These are phyloP conservation scores for Odontesthes bonariensis DNA, from an alignment of 2,113 vertebrate genomes.

Conservation along the genomic window DNA sequence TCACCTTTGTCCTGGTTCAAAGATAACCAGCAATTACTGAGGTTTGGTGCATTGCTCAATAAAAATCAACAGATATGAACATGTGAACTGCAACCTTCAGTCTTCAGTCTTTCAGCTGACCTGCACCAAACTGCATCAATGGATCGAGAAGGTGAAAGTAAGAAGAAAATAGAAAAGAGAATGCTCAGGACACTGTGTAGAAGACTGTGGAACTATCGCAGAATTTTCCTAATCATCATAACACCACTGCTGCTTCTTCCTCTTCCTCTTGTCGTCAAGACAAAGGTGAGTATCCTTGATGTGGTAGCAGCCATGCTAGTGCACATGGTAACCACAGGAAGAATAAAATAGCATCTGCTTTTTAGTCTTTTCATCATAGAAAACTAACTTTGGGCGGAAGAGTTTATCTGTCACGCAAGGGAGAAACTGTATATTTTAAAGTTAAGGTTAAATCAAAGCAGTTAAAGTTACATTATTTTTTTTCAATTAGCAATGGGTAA, in stretches of 20 bases:
- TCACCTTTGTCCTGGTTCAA: constrained; percentile 10
- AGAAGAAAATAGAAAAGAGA: not conserved
- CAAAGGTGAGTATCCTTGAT: constrained; percentile 43
- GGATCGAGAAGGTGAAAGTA: accelerated
- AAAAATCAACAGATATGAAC: constrained; percentile 7
- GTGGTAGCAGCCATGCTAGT: not conserved
- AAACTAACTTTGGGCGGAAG: no score
- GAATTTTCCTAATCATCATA: not conserved
- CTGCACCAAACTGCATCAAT: accelerated
- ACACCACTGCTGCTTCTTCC: constrained; percentile 56
- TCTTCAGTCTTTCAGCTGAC: not conserved
- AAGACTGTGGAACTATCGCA: constrained; percentile 39
- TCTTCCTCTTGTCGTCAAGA: constrained; percentile 34
- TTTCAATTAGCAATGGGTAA: no score
- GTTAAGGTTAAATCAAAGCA: no score
- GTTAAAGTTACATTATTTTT: no score
- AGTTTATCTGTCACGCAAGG: no score
- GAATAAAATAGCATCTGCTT: not conserved
- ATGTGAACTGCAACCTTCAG: not conserved
- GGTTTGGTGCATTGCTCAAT: constrained; percentile 7
- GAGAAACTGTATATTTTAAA: no score
- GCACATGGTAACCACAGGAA: no score
- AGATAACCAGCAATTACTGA: constrained; percentile 3
- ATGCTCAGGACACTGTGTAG: constrained; percentile 15
- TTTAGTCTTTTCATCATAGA: not conserved